Base-by-base conservation (phyloP, 1,140 invertebrate species). In the Yoshiicerus persimilis region DNA sequence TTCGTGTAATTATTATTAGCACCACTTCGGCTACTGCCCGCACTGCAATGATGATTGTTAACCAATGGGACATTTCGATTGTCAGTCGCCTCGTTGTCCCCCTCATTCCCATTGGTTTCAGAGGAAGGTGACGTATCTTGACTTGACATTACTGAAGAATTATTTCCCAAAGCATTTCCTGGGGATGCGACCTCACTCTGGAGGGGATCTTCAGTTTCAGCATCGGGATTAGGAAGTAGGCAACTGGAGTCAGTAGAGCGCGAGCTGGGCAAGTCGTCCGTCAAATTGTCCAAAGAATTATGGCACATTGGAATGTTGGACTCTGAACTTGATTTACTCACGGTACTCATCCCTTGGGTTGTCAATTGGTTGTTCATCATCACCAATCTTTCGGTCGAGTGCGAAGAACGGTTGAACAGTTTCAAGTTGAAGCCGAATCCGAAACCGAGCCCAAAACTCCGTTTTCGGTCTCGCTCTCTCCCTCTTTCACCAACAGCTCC, bases 271-370 rank as follows among this genome's bases (percentile, higher is more conserved):
- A 90, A 34, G 34, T 89, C 89, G 30, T 90, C 87, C 2, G 86
- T 56, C 36, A 89, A 83, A 38, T 89, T 88, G 36, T 89, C 90
- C 47, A 90, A 56, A 20, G 88, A 90, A 77, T 90, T 90, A 86
- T 90, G 89, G 85, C 90, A 91, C 87, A 90, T 89, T 0, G 89
- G 88, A 87, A 91, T 91, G 39, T 91, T 91, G 1, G 89, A 90
- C 47, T 91, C 90, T 16, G 90, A 91, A 25, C 90, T 91, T 20
- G 90, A 91, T 83, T 91, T 91, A 56, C 86, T 88, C 25, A 88
- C 20, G 16, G 86, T 70, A 6, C 23, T 84, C 32, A 47, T 30
- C n/a, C 75, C 62, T 41, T 77, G 66, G 16, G 32, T 30, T n/a
- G 41, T 27, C 20, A 87, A 36, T 38, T 88, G 88, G 30, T 88